Evolutionary conservation across 2,113 vertebrate genomes (phyloP), one percentile per base, ranked within the genome.

Genomic region (Bungarus multicinctus): DNA sequence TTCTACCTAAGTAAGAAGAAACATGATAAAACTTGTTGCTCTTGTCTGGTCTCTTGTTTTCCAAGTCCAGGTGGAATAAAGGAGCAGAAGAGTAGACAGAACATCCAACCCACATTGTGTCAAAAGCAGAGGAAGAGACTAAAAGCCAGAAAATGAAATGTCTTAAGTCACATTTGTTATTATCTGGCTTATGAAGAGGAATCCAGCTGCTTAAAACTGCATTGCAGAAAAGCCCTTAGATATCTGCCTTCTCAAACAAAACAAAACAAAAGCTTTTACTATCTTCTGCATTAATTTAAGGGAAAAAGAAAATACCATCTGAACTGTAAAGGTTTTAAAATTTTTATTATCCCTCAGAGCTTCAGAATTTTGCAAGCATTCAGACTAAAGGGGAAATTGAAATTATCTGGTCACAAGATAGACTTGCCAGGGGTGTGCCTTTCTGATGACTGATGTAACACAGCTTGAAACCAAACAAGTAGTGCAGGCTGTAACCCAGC

Each of bases 401-500:
- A 94, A 94, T 97, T 96, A 96, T 94, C 93, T 96, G 97, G 96
- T 94, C 8, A 87, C 94, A 94, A 96, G 97, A 94, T 96, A 97
- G 94, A 94, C 95, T 81, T 97, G 96, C 97, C 96, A n/a, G 64
- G 95, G 96, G 96, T 81, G 97, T 96, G 97, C 95, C 94, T 96
- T 97, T 96, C 95, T 96, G 90, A 93, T 16, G 92, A 94, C 94
- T 96, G 95, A 95, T 97, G 96, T 92, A 95, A 97, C 96, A 95
- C 97, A 98, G 97, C 97, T 97, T 97, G 97, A 97, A 96, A 97
- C 96, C 0, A 94, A 95, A 95, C 96, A 97, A 96, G 95, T 96
- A 97, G 96, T 97, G 96, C 96, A 95, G 96, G 96, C 96, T 96
- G 96, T 97, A 97, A 98, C 98, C 97, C 95, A 95, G 95, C 86